These are phyloP conservation scores for Catamblyrhynchus diadema DNA, from an alignment of 2,797 vertebrate species.

Conservation along the genomic window DNA sequence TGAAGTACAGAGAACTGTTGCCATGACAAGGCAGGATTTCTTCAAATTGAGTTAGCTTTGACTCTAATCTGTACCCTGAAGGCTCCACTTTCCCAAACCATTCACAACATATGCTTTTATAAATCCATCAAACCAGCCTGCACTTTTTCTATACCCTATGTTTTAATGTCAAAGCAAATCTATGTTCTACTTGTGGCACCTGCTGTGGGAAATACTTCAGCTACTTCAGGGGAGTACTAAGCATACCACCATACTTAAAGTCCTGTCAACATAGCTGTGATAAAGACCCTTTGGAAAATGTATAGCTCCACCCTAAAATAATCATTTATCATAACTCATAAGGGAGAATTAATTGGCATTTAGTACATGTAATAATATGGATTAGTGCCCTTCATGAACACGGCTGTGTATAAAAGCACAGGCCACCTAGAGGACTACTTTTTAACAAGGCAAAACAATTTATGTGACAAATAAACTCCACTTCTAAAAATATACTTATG, in stretches of 20 bases:
- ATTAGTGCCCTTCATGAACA: not conserved
- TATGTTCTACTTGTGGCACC: slow-evolving; percentile 24
- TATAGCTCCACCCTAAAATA: slow-evolving; percentile 16
- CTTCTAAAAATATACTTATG: not conserved
- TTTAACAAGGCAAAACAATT: not conserved
- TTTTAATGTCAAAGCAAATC: slow-evolving; percentile 38
- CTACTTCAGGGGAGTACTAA: slow-evolving; percentile 27
- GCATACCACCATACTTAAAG: slow-evolving; percentile 20
- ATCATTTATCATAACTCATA: slow-evolving; percentile 18
- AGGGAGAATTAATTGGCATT: slow-evolving; percentile 32
- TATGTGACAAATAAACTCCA: not conserved
- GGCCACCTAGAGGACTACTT: not conserved
- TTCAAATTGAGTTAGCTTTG: not conserved
- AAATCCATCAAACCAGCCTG: not conserved
- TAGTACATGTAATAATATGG: not conserved
- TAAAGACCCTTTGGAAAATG: slow-evolving; percentile 57
- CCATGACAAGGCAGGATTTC: not conserved
- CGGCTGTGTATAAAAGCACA: not conserved
- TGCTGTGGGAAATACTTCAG: slow-evolving; percentile 45
- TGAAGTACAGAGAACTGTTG: not conserved
- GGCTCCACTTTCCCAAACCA: not conserved
- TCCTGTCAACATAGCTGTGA: slow-evolving; percentile 34
- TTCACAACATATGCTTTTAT: not conserved
- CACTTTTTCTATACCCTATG: not conserved
- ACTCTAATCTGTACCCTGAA: not conserved